These are phyloP conservation scores for Macquaria ambigua DNA, from an alignment of 2,113 vertebrate species.

Conservation along the genomic window DNA sequence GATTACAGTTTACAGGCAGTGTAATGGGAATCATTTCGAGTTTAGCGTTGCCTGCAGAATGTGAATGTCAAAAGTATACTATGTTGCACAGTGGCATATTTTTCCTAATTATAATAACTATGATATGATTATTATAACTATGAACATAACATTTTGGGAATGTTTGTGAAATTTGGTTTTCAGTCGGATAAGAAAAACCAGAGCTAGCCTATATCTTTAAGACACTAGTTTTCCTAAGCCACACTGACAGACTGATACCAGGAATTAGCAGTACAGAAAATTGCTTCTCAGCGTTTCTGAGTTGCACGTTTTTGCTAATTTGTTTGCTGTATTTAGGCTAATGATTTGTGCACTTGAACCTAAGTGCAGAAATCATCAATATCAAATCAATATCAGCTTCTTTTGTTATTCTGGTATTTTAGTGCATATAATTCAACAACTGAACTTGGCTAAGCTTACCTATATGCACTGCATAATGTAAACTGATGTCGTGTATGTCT, in stretches of 20 bases:
- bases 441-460: neutral
- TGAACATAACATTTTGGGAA: neutral
- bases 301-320: neutral
- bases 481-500: neutral
- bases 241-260: neutral
- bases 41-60: constrained; percentile 15
- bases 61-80: neutral
- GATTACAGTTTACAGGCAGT: constrained; percentile 33
- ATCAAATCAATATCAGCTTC: neutral
- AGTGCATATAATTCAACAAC: too few relatives aligned
- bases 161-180: neutral
- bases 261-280: neutral
- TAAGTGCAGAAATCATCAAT: neutral
- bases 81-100: neutral
- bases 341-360: neutral
- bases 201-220: too few relatives aligned
- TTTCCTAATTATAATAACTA: neutral
- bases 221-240: neutral
- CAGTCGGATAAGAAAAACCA: neutral
- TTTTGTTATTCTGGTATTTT: neutral
- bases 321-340: neutral
- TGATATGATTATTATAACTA: neutral
- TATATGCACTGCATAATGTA: rapidly evolving
- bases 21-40: constrained; percentile 3
- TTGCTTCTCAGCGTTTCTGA: neutral